Base-by-base conservation (phyloP, 2,888 invertebrate genomes). In the Noctua janthina region DNA sequence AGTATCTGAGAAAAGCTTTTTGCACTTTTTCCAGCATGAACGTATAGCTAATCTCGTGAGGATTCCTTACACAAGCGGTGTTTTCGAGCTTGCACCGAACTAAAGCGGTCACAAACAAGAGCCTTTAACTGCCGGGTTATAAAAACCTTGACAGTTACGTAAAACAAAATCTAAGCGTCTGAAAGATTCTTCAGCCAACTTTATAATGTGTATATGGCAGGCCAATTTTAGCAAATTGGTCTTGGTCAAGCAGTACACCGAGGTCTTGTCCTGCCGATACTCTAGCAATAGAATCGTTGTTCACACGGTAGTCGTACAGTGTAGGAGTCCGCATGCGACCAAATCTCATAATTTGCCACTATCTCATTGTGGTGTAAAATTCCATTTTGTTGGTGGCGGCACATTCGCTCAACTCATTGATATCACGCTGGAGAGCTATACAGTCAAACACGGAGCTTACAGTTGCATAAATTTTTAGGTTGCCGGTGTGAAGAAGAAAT, bases 271-370 rank as follows among this genome's bases (percentile, higher is more conserved):
- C n/a, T 5, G 23, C n/a, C 23, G 13, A 43, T 0, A 67, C 23
- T n/a, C 43, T 68, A 23, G 67, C 15, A 46, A 17, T 10, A 17
- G 17, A 15, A 15, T 46, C 17, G 7, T n/a, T 68, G 7, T n/a
- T 68, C 46, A 68, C 3, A 1, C n/a, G n/a, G 46, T 46, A 7
- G 46, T 46, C n/a, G 46, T 46, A n/a, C 17, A 29, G 46, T 15
- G n/a, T n/a, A 46, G 68, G 68, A 17, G 46, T 46, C n/a, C 8
- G 68, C 3, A n/a, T 68, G 46, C 46, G 46, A 8, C 68, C 68
- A 46, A 68, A 68, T n/a, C 68, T 68, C 68, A 68, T 46, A 20
- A n/a, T 46, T 68, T 68, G 46, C n/a, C 46, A 68, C 8, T 5
- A 39, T 39, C 39, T 39, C 39, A 46, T 46, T 15, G 17, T 46